A percentile compares a stretch with the other conserved stretches of the same genome.
Conservation (phyloP, 1,140 invertebrate species). For the Nymphalis io region DNA sequence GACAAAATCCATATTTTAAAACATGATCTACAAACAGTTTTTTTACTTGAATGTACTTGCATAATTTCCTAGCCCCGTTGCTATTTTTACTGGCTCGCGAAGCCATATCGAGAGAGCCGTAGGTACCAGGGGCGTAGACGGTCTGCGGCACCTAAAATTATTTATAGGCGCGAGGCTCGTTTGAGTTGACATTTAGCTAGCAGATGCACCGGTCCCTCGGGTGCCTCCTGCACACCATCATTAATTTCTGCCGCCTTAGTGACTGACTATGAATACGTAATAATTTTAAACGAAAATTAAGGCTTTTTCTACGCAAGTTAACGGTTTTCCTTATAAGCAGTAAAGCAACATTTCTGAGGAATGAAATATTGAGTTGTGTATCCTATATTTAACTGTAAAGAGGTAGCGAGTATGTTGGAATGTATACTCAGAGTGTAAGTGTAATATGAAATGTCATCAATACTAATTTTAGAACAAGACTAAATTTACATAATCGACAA, state of each 20-base stretch:
- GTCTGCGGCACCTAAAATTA: constrained; percentile 69
- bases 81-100: constrained; percentile 69
- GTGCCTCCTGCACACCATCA: constrained; percentile 59
- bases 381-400: neutral
- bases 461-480: neutral
- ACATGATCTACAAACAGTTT: neutral
- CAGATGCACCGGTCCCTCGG: constrained; percentile 70
- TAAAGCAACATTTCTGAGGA: constrained; percentile 20
- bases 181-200: constrained; percentile 75
- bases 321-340: constrained; percentile 10
- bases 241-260: constrained; percentile 71
- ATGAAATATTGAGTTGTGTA: constrained; percentile 6
- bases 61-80: constrained; percentile 58
- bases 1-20: too few species aligned
- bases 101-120: constrained; percentile 63
- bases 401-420: neutral
- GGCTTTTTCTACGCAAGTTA: constrained; percentile 26
- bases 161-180: constrained; percentile 68
- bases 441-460: neutral
- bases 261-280: constrained; percentile 62
- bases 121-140: constrained; percentile 55
- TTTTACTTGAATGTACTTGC: constrained; percentile 32
- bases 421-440: neutral
- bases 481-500: neutral
- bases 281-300: constrained; percentile 46